Conservation (phyloP, 2,113 vertebrate genomes). For the Bubalus kerabau region DNA sequence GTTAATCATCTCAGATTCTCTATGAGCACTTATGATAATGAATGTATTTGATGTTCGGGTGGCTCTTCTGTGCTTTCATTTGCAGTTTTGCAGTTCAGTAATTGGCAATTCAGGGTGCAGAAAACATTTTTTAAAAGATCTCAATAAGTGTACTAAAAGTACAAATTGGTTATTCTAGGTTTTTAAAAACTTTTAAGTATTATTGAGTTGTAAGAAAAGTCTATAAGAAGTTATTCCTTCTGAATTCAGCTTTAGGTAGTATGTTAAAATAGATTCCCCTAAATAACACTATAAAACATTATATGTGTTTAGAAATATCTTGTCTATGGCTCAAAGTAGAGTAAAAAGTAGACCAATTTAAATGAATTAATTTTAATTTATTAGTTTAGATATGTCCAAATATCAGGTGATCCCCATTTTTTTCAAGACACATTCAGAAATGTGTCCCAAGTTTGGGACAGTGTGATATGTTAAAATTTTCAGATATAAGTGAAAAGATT, state of each 20-base stretch:
- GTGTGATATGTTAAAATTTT: background rate
- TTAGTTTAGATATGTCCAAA: background rate
- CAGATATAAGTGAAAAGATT: background rate
- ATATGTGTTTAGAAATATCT: background rate
- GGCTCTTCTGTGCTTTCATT: background rate
- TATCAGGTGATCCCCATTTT: background rate
- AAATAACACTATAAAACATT: background rate
- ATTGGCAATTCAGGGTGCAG: background rate
- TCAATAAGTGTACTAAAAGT: background rate
- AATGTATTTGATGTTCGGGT: background rate
- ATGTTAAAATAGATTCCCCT: background rate
- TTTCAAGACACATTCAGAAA: background rate
- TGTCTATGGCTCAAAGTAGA: background rate
- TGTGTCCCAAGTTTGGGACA: background rate
- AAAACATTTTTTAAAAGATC: background rate
- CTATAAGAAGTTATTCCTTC: background rate
- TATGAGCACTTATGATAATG: background rate
- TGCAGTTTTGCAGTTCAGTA: background rate
- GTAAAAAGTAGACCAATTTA: background rate
- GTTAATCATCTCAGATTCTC: background rate
- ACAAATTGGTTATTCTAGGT: background rate
- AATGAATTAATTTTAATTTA: background rate
- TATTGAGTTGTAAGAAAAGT: slow-evolving; percentile 33
- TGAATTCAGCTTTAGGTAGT: slow-evolving; percentile 5
- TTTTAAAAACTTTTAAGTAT: background rate